phyloP scores from a whole-genome alignment of 2,113 vertebrate genomes.

The Strigops habroptila region DNA sequence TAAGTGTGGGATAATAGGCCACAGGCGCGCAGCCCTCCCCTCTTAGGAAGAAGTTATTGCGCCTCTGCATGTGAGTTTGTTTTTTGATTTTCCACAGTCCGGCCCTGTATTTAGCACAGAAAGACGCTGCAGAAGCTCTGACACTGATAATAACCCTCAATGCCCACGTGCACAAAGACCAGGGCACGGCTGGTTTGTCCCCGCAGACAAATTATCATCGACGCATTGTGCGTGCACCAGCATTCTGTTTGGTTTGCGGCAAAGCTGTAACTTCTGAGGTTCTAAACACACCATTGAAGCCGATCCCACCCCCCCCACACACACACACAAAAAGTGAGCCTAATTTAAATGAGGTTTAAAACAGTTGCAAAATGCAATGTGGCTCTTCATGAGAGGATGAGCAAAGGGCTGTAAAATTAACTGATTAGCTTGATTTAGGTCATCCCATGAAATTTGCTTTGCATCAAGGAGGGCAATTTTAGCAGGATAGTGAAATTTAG shows the following conservation, averaged over 20 bases:
- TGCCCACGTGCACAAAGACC: conserved; percentile 61
- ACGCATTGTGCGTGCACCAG: neutral
- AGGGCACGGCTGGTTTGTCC: conserved; percentile 43
- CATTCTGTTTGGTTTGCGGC: conserved; percentile 10
- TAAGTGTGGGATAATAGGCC: conserved; percentile 65
- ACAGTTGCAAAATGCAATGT: neutral
- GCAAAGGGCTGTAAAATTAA: neutral
- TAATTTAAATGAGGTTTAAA: neutral
- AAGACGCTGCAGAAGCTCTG: conserved; percentile 49
- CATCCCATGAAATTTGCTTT: neutral
- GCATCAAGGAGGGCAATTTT: neutral
- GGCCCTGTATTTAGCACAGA: conserved; percentile 55
- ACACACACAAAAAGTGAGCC: neutral
- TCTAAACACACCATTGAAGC: neutral
- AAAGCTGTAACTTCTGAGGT: neutral
- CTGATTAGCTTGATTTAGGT: neutral
- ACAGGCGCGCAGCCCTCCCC: conserved; percentile 15
- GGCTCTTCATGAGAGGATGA: neutral
- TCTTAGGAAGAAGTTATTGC: conserved; percentile 41
- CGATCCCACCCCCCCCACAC: neutral
- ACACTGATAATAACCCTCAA: conserved; percentile 48
- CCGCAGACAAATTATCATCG: conserved; percentile 43
- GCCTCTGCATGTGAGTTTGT: conserved; percentile 65
- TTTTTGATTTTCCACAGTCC: conserved; percentile 74
- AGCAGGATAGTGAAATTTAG: neutral